A percentile compares a stretch with the other conserved stretches of the same genome.
Conservation (phyloP, 2,797 vertebrate species). For the Dermochelys coriacea region DNA sequence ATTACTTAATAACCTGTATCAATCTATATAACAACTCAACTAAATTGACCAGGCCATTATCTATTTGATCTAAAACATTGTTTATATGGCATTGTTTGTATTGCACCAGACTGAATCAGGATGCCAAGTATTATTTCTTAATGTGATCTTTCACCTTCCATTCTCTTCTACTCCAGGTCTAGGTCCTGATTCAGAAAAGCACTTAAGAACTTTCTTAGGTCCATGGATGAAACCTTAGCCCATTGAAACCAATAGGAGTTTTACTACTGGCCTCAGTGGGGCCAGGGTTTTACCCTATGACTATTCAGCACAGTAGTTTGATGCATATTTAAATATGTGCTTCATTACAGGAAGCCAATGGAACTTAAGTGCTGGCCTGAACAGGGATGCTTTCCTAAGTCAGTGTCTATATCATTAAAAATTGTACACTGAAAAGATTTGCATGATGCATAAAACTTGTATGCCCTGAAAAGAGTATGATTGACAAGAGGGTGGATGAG, state of each 20-base stretch:
- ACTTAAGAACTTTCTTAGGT: background rate
- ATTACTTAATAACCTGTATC: slow-evolving; percentile 40
- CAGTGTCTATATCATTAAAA: background rate
- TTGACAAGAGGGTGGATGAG: background rate
- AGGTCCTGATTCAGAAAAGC: background rate
- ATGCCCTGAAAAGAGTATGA: background rate
- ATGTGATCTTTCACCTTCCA: background rate
- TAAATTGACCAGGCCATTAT: slow-evolving; percentile 41
- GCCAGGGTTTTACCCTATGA: background rate
- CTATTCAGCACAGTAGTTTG: background rate
- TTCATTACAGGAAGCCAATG: background rate
- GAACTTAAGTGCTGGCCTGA: background rate
- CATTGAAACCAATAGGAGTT: background rate
- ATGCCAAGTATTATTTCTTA: background rate
- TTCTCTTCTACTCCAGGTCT: background rate
- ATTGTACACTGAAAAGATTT: background rate
- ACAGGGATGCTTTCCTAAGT: background rate
- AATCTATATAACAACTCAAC: slow-evolving; percentile 49
- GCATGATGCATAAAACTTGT: background rate
- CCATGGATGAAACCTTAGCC: background rate
- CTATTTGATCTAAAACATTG: slow-evolving; percentile 24
- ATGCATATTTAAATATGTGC: background rate
- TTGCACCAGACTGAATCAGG: background rate
- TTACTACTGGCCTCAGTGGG: background rate
- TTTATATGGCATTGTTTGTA: slow-evolving; percentile 25